Base-by-base conservation (phyloP, 2,113 vertebrate genomes). In the Rhinolophus ferrumequinum region DNA sequence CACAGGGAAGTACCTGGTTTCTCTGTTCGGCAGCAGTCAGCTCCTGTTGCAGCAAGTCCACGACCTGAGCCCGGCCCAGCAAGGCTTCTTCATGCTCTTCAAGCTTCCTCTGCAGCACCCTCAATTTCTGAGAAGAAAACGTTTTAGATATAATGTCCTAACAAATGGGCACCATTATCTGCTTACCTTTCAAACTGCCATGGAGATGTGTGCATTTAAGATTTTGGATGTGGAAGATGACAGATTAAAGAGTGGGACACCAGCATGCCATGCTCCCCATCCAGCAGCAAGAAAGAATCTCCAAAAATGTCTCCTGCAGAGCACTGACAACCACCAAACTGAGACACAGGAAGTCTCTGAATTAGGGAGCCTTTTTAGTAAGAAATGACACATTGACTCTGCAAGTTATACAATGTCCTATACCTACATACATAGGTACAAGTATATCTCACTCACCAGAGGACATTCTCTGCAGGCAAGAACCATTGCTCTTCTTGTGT, bases 31-130 rank as follows among this genome's bases (percentile, higher is more conserved):
- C 99, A 33, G 97, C 85, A 85, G 83, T 98, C 50, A 99, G 96
- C 94, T 99, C 99, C 96, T 99, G 98, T 94, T 99, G 99, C 76
- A 99, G 98, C 98, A 99, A 97, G 66, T 99, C 99, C 41, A 99
- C 97, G 50, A 99, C 98, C 88, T 99, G 99, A 56, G 99, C 97
- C 6, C 98, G 99, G 79, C 99, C 99, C 38, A 97, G 92, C 15
- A 99, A 96, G 28, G 99, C 98, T 88, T 98, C 99, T 62, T 99
- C 99, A 1, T 99, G 98, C 94, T 99, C 99, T 94, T 99, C 99
- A 1, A 99, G 98, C 10, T 98, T 99, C 22, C 98, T 98, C 98
- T 99, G 99, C 6, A 99, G 98, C 1, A 93, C 70, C 21, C 67
- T 86, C 70, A 99, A 98, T 22, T 98, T 98, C 99, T 99, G 96